A percentile compares a stretch with the other conserved stretches of the same genome.
Conservation (phyloP, 2,797 vertebrate species). For the Halcyon leucocephala region DNA sequence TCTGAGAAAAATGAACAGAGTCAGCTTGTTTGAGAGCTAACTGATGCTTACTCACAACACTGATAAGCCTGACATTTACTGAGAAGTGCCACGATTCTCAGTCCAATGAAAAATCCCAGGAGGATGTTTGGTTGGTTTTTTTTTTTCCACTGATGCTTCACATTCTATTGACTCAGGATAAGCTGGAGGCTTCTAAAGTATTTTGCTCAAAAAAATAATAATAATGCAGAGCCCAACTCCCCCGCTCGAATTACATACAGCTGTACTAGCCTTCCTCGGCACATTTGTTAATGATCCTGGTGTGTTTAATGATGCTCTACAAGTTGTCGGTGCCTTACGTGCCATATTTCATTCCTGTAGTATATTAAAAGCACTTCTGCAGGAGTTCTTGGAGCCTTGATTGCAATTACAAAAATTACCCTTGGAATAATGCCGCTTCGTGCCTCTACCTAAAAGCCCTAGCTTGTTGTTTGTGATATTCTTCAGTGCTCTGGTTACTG, state of each 20-base stretch:
- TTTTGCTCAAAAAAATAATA: background rate
- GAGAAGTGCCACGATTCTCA: constrained; percentile 53
- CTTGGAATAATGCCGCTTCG: background rate
- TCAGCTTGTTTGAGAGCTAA: constrained; percentile 63
- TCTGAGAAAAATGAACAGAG: constrained; percentile 58
- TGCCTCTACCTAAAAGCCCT: background rate
- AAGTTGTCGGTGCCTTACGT: background rate
- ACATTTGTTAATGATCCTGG: background rate
- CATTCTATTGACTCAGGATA: constrained; percentile 14
- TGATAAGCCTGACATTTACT: constrained; percentile 64
- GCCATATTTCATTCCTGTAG: constrained; percentile 29
- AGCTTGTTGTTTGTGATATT: background rate
- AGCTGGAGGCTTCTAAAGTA: constrained; percentile 4
- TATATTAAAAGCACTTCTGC: constrained; percentile 31
- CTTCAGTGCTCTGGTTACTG: background rate
- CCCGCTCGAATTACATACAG: background rate
- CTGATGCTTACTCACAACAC: constrained; percentile 62
- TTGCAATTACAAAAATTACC: constrained; percentile 39
- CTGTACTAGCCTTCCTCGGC: background rate
- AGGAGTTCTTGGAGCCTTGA: constrained; percentile 27
- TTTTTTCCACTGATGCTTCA: background rate
- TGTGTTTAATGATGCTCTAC: constrained; percentile 41
- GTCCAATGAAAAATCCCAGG: constrained; percentile 34
- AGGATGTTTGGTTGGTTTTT: background rate
- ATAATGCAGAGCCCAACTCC: background rate